These are phyloP conservation scores for Apteryx mantelli DNA, from an alignment of 2,113 vertebrate species.

Conservation along the genomic window DNA sequence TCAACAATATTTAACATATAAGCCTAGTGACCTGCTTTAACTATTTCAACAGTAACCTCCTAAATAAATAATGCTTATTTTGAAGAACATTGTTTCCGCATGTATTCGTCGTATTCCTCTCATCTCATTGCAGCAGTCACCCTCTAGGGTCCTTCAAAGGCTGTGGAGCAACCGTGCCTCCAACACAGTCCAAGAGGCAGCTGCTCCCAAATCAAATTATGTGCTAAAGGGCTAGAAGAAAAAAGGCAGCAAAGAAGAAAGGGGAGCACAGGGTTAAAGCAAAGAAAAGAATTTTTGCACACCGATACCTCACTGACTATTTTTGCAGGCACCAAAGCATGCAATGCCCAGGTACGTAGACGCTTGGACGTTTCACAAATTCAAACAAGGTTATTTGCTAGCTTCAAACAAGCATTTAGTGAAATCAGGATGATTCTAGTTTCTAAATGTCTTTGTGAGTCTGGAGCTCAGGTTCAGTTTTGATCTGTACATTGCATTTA, in stretches of 20 bases:
- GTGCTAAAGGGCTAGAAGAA: not conserved
- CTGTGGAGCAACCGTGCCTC: not conserved
- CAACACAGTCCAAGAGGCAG: not conserved
- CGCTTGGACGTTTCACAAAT: not conserved
- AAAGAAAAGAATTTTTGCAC: not conserved
- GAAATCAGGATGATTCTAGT: not conserved
- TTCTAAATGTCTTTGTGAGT: not conserved
- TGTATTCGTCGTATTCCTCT: fast-evolving
- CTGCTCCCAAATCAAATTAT: not conserved
- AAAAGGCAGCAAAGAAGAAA: not conserved
- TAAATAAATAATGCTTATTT: not conserved
- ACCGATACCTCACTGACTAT: not conserved
- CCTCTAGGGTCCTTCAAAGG: not conserved
- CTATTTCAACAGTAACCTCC: not conserved
- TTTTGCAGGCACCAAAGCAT: not conserved
- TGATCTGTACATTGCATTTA: not conserved
- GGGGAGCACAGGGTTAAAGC: not conserved
- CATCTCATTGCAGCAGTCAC: not conserved
- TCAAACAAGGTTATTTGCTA: not conserved
- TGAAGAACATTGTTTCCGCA: not conserved
- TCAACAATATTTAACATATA: not conserved
- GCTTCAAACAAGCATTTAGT: not conserved
- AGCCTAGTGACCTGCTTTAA: not conserved
- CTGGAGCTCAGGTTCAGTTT: not conserved
- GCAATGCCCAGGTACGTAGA: not conserved